Base-by-base conservation (phyloP, 1,140 invertebrate genomes). In the Musca vetustissima region DNA sequence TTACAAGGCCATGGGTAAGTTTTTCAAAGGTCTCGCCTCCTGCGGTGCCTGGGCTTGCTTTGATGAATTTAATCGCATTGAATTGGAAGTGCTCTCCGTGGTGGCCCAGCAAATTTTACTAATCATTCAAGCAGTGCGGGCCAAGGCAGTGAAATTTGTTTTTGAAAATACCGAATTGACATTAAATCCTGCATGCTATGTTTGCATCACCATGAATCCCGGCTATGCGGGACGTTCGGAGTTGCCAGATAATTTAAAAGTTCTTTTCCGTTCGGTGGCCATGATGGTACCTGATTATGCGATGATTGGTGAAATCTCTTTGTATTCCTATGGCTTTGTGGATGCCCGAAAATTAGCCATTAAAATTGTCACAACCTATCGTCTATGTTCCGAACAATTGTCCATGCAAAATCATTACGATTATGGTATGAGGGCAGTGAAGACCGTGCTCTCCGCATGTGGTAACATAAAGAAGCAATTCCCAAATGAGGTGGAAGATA, bases 281-380 rank as follows among this genome's bases (percentile, higher is more conserved):
- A 97, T 97, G 95, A 96, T 97, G 94, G 93, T 96, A 14, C 95
- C 95, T 0, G 93, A 97, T 80, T 96, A 96, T 79, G 90, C 92
- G 0, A 89, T 96, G 84, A 97, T 97, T 75, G 93, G 90, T 0
- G 95, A 97, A 83, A 96, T 97, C 64, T 93, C 91, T 0, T 83
- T 97, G 0, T 96, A 96, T 75, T 96, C 94, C 0, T 95, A 89
- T 71, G 95, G 95, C 2, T 98, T 96, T 83, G 87, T 88, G 8
- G 88, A 91, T 71, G 94, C 93, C 0, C 87, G 92, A 52, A 88
- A 89, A 17, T 83, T 97, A 11, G 91, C 94, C 3, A 88, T 92
- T 0, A 97, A 97, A 80, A 95, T 97, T 67, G 93, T 95, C 0
- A 93, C 93, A 4, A 93, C 93, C 0, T 97, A 96, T 82, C 85